Conservation (phyloP, 2,113 vertebrate genomes). For the Callionymus lyra region DNA sequence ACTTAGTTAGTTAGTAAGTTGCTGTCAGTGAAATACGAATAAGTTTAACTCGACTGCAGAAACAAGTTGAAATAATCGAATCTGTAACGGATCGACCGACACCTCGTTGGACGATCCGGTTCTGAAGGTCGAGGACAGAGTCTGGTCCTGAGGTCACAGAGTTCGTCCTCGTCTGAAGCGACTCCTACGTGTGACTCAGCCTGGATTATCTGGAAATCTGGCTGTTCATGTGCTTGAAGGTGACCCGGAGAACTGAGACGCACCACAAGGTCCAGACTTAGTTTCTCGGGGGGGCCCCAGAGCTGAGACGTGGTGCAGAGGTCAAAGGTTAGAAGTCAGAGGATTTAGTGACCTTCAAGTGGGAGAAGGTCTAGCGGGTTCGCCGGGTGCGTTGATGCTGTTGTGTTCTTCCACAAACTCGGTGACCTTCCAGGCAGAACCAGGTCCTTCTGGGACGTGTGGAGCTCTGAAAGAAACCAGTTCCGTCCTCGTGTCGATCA, state of each 20-base stretch:
- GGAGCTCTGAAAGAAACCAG: no score
- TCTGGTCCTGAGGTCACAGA: no score
- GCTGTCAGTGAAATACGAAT: no score
- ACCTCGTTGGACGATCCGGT: no score
- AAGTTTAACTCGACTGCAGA: no score
- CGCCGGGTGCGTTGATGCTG: constrained; percentile 4
- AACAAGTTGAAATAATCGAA: no score
- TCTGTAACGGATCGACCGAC: no score
- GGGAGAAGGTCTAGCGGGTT: constrained; percentile 20
- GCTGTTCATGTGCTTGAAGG: constrained; percentile 33
- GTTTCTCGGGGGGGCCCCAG: constrained; percentile 5
- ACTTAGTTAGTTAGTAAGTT: no score
- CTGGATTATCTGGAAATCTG: constrained; percentile 25
- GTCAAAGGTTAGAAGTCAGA: constrained; percentile 30
- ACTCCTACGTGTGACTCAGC: constrained; percentile 21
- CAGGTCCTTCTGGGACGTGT: no score
- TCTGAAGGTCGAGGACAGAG: constrained; percentile 5
- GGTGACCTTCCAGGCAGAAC: constrained; percentile 26
- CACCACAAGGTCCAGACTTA: constrained; percentile 14
- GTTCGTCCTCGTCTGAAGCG: no score
- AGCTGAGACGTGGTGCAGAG: constrained; percentile 13
- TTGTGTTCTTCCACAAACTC: constrained; percentile 18
- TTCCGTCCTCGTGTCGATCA: no score
- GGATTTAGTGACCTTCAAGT: constrained; percentile 30
- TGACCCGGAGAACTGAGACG: constrained; percentile 4